These are phyloP conservation scores for Pipistrellus pygmaeus DNA, from an alignment of 2,797 vertebrate genomes.

Conservation along the genomic window DNA sequence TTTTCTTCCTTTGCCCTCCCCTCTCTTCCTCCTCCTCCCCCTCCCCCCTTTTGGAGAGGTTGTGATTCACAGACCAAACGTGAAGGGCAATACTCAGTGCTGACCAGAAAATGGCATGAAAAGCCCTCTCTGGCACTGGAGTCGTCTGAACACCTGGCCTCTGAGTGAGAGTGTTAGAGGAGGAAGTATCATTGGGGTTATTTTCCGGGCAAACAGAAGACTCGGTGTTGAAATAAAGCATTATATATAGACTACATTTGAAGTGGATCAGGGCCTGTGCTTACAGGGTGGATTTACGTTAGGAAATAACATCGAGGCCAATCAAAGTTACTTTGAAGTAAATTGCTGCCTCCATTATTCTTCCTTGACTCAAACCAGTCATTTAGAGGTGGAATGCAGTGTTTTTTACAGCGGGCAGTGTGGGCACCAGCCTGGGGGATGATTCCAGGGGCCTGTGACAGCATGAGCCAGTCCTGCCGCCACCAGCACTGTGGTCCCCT, in stretches of 20 bases:
- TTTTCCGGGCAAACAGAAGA: background rate
- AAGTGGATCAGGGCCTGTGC: conserved; percentile 4
- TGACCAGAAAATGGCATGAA: conserved; percentile 44
- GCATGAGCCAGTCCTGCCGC: background rate
- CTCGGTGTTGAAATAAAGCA: conserved; percentile 14
- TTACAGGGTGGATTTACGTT: background rate
- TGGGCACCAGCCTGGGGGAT: background rate
- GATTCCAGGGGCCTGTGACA: background rate
- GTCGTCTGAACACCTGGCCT: background rate
- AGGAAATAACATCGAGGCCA: background rate
- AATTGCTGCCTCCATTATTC: background rate
- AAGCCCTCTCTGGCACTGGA: background rate
- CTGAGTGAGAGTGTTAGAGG: conserved; percentile 17
- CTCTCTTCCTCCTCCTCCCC: background rate
- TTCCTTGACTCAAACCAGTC: background rate
- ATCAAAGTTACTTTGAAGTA: conserved; percentile 36
- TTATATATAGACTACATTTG: background rate
- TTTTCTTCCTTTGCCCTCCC: too few species aligned
- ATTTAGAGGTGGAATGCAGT: background rate
- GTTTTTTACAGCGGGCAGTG: background rate
- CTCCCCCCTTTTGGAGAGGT: background rate
- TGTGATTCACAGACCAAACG: conserved; percentile 21
- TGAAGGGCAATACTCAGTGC: background rate
- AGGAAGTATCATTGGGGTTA: background rate
- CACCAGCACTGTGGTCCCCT: background rate